phyloP scores from a whole-genome alignment of 2,113 vertebrate genomes.

The Illadopsis cleaveri region DNA sequence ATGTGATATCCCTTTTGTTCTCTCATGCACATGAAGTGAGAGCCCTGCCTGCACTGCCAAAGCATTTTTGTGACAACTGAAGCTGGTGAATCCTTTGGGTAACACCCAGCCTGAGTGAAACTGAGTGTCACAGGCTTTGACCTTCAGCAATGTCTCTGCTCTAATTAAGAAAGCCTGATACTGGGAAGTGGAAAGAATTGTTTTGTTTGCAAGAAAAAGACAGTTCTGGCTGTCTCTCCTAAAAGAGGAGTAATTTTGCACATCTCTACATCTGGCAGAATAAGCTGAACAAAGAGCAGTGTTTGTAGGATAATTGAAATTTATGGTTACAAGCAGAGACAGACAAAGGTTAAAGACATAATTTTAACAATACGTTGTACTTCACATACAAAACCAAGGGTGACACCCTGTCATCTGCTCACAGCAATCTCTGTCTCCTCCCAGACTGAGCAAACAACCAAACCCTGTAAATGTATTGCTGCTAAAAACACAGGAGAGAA shows the following conservation, averaged over 20 bases:
- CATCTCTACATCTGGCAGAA: background rate
- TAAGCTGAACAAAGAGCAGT: background rate
- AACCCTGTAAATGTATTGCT: background rate
- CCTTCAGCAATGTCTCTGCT: background rate
- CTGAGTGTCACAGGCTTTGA: background rate
- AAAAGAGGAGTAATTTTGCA: background rate
- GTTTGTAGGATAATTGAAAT: background rate
- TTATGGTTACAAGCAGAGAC: background rate
- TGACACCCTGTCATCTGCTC: background rate
- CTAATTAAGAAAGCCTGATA: background rate
- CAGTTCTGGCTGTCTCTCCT: background rate
- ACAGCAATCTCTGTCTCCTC: background rate
- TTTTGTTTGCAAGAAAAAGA: background rate
- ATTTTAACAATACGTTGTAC: background rate
- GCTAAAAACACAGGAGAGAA: background rate
- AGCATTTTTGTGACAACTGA: background rate
- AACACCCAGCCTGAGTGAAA: background rate
- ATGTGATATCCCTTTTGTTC: fast-evolving
- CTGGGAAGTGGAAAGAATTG: background rate
- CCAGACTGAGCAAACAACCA: background rate
- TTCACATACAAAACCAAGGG: background rate
- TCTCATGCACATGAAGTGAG: background rate
- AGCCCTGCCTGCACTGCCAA: background rate
- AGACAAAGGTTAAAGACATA: background rate
- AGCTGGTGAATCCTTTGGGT: background rate